Conservation (phyloP, 2,888 invertebrate genomes). For the Cheilosia urbana region DNA sequence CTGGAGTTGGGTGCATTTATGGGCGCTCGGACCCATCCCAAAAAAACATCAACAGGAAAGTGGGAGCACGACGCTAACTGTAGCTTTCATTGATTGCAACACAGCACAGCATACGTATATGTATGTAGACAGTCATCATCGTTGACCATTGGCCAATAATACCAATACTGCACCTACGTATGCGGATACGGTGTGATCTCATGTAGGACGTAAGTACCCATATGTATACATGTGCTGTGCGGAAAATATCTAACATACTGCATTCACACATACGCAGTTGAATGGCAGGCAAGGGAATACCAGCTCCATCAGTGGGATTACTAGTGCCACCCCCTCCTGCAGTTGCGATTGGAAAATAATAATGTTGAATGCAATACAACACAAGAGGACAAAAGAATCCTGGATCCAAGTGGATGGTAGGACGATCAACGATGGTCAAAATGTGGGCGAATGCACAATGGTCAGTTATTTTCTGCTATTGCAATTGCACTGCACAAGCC, state of each 20-base stretch:
- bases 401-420: slow-evolving; percentile 25
- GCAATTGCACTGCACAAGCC: slow-evolving; percentile 57
- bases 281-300: slow-evolving; percentile 10
- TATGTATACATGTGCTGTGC: slow-evolving; percentile 18
- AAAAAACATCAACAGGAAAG: slow-evolving; percentile 21
- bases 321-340: slow-evolving; percentile 39
- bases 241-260: slow-evolving; percentile 59
- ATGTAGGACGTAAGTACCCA: background rate
- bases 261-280: slow-evolving; percentile 51
- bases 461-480: slow-evolving; percentile 65
- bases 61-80: slow-evolving; percentile 40
- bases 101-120: slow-evolving; percentile 43
- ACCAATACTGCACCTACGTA: slow-evolving; percentile 30
- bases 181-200: slow-evolving; percentile 32
- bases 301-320: slow-evolving; percentile 45
- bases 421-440: slow-evolving; percentile 26
- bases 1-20: slow-evolving; percentile 29
- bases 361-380: slow-evolving; percentile 71
- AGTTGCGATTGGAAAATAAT: slow-evolving; percentile 75
- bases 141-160: slow-evolving; percentile 47
- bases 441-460: slow-evolving; percentile 65
- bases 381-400: slow-evolving; percentile 69
- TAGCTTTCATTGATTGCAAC: slow-evolving; percentile 36
- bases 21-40: background rate
- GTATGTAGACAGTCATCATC: slow-evolving; percentile 17